Conservation (phyloP, 2,797 vertebrate genomes). For the Hemitrygon akajei region DNA sequence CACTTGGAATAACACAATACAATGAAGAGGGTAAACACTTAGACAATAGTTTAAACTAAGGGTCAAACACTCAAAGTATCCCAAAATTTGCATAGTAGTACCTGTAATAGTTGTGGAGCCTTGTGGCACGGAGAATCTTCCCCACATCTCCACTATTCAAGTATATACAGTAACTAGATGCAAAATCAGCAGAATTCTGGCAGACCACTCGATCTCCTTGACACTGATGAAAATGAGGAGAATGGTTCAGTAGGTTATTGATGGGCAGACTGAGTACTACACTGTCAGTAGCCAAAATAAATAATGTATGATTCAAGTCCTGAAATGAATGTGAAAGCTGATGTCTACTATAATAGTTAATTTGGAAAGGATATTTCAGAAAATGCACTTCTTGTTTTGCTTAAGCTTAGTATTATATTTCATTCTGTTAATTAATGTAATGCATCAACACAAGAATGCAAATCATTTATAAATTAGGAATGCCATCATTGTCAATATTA, state of each 20-base stretch:
- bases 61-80: background rate
- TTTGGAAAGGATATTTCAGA: background rate
- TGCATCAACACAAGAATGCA: background rate
- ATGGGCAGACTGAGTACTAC: background rate
- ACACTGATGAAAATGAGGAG: constrained; percentile 22
- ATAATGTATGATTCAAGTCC: background rate
- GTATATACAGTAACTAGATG: background rate
- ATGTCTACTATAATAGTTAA: background rate
- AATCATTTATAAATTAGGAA: background rate
- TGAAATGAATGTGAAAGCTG: background rate
- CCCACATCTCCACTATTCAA: background rate
- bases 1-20: background rate
- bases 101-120: background rate
- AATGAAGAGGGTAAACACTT: background rate
- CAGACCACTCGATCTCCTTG: constrained; percentile 16
- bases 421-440: background rate
- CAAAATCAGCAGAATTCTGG: constrained; percentile 13
- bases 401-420: background rate
- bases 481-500: background rate
- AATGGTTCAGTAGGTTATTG: constrained; percentile 30
- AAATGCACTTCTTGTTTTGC: background rate
- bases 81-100: background rate
- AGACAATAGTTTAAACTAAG: background rate
- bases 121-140: background rate
- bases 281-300: constrained; percentile 31